A percentile compares a stretch with the other conserved stretches of the same genome.
phyloP scores from a whole-genome alignment of 1,140 invertebrate genomes.

The Sycobia sp. region DNA sequence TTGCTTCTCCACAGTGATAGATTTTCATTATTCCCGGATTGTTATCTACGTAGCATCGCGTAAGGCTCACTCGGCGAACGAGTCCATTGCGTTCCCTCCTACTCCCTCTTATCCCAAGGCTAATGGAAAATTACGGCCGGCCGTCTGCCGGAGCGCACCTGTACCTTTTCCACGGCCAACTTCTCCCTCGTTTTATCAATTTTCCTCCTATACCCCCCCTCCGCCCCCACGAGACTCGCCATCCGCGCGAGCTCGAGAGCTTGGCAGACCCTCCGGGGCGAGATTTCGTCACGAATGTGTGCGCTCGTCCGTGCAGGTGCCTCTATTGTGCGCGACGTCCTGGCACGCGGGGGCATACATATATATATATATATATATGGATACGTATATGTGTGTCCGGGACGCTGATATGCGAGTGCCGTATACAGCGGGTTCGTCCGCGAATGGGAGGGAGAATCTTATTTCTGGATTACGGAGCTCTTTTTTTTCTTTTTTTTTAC shows the following conservation, averaged over 20 bases:
- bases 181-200: conserved; percentile 24
- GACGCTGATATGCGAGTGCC: too few relatives aligned
- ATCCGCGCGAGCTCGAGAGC: too few relatives aligned
- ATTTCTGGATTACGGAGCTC: conserved; percentile 16
- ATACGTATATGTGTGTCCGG: too few relatives aligned
- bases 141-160: neutral
- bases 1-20: conserved; percentile 30
- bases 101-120: too few relatives aligned
- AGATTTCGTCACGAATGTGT: too few relatives aligned
- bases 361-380: too few relatives aligned
- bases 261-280: too few relatives aligned
- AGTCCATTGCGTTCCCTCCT: too few relatives aligned
- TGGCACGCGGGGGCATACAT: too few relatives aligned
- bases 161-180: conserved; percentile 1
- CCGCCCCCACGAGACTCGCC: too few relatives aligned
- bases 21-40: conserved; percentile 35
- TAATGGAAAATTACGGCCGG: conserved; percentile 30
- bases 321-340: neutral
- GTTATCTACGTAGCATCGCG: conserved; percentile 21
- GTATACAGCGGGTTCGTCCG: neutral
- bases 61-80: neutral
- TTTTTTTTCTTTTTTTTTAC: too few relatives aligned
- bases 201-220: neutral
- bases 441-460: conserved; percentile 11
- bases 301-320: too few relatives aligned